Evolutionary conservation across 2,888 invertebrate genomes (phyloP).

Genomic region (Troides aeacus): DNA sequence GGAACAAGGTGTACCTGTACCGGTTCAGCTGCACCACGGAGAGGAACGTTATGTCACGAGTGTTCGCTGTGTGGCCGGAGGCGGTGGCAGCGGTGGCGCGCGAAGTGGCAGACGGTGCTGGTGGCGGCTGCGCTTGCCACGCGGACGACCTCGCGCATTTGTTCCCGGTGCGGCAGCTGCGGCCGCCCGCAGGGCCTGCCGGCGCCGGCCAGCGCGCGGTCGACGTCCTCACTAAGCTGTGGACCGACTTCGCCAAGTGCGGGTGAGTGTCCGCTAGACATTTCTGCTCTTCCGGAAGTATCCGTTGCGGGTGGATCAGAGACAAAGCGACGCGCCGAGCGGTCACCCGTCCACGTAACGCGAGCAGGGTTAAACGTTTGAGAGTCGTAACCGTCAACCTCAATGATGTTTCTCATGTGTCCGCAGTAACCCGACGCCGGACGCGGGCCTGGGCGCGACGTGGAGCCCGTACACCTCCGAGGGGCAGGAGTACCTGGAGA

Average conservation of each 20-base stretch:
- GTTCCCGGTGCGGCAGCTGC: constrained; percentile 36
- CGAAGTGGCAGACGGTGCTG: no score
- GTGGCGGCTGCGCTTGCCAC: constrained; percentile 34
- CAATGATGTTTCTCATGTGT: neutral
- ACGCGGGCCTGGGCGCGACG: constrained; percentile 38
- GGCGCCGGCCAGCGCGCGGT: constrained; percentile 48
- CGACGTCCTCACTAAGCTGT: constrained; percentile 50
- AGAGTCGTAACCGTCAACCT: neutral
- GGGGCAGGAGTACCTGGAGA: constrained; percentile 46
- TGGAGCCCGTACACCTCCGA: constrained; percentile 50
- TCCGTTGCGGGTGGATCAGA: no score
- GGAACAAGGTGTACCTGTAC: constrained; percentile 45
- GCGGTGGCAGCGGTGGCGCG: constrained; percentile 17
- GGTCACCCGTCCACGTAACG: no score
- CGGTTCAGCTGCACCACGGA: constrained; percentile 48
- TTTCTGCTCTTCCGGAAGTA: no score
- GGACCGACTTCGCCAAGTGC: constrained; percentile 58
- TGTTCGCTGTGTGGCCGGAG: constrained; percentile 31
- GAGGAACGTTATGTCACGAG: constrained; percentile 39
- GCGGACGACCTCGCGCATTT: constrained; percentile 47
- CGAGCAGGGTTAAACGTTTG: no score
- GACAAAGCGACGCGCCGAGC: no score
- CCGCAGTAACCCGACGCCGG: constrained; percentile 55
- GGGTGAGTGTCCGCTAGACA: constrained; percentile 42
- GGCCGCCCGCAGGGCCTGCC: constrained; percentile 29